These are phyloP conservation scores for Griposia aprilina DNA, from an alignment of 2,888 invertebrate genomes.

Conservation along the genomic window DNA sequence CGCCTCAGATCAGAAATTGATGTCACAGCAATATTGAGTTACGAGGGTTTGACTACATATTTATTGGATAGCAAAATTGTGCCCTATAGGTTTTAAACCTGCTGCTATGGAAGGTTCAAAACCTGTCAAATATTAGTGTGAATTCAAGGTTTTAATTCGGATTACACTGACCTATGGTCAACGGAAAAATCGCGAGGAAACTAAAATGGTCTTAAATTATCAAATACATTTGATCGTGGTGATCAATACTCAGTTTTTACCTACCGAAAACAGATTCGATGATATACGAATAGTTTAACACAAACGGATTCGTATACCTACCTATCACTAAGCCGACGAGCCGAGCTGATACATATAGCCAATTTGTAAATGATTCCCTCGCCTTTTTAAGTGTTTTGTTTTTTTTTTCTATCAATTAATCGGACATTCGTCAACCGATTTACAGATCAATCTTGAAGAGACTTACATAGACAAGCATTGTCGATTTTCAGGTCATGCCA, in stretches of 20 bases:
- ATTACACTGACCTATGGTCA: neutral
- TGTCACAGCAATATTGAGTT: slow-evolving; percentile 4
- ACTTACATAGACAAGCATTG: neutral
- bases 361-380: neutral
- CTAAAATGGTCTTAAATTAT: neutral
- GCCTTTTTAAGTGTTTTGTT: neutral
- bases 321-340: neutral
- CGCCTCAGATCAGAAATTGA: slow-evolving; percentile 21
- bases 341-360: neutral
- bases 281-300: neutral
- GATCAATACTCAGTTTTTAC: neutral
- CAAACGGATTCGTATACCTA: neutral
- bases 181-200: neutral
- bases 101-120: neutral
- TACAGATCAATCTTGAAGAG: neutral
- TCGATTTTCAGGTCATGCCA: neutral
- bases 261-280: neutral
- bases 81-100: neutral
- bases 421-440: neutral
- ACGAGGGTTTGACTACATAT: neutral
- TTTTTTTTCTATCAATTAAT: neutral
- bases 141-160: neutral
- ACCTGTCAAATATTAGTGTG: neutral
- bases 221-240: neutral
- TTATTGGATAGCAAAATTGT: neutral